Evolutionary conservation across 1,140 invertebrate species (phyloP).

Genomic region (Pachypeltis micranthus): DNA sequence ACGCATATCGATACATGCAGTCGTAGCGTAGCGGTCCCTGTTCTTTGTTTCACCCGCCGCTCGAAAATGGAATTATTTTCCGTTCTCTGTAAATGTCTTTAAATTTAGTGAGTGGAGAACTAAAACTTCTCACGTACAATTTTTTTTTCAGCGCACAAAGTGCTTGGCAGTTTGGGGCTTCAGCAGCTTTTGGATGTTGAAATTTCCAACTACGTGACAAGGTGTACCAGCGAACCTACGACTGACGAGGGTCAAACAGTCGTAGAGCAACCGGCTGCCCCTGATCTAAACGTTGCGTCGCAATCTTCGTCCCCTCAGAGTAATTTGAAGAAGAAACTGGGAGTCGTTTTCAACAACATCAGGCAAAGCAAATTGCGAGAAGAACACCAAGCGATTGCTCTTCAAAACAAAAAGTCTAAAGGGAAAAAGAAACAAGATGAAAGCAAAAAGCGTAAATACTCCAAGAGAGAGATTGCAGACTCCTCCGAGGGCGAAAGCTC

Average conservation of each 20-base stretch:
- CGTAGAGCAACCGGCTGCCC: background rate
- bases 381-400: background rate
- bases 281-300: background rate
- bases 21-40: too few species aligned
- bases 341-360: conserved; percentile 22
- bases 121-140: too few species aligned
- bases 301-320: background rate
- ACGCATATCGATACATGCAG: too few species aligned
- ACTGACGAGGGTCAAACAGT: background rate
- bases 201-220: background rate
- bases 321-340: conserved; percentile 20
- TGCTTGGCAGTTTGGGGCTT: background rate
- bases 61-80: background rate
- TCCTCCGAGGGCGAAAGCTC: too few species aligned
- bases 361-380: conserved; percentile 17
- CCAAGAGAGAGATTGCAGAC: background rate
- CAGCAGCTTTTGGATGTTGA: background rate
- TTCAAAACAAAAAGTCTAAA: background rate
- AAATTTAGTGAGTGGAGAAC: too few species aligned
- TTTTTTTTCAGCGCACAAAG: background rate
- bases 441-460: background rate
- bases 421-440: background rate
- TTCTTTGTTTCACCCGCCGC: background rate
- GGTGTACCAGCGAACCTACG: background rate
- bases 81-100: conserved; percentile 1